Conservation (phyloP, 2,888 invertebrate species). For the Coleophora deauratella region DNA sequence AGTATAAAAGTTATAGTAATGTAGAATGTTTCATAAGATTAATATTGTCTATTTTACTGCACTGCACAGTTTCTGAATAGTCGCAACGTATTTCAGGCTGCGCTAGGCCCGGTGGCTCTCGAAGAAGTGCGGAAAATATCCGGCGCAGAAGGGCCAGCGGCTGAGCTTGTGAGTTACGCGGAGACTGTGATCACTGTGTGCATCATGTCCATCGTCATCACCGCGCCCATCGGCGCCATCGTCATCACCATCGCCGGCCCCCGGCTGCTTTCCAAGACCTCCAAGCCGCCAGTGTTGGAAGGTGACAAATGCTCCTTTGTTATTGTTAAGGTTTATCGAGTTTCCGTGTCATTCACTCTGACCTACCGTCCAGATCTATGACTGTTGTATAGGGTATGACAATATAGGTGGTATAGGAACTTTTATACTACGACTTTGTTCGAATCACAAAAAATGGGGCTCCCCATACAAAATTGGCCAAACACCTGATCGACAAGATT, state of each 20-base stretch:
- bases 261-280: constrained; percentile 83
- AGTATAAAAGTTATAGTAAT: no score
- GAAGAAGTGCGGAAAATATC: constrained; percentile 73
- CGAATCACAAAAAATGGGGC: no score
- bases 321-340: constrained; percentile 1
- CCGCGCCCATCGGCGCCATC: constrained; percentile 89
- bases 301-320: constrained; percentile 59
- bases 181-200: constrained; percentile 83
- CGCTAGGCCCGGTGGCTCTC: constrained; percentile 84
- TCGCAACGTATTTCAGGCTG: constrained; percentile 71
- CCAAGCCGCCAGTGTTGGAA: constrained; percentile 78
- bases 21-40: no score
- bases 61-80: no score
- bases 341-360: background rate
- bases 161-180: constrained; percentile 75
- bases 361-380: no score
- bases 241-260: constrained; percentile 87
- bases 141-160: constrained; percentile 34
- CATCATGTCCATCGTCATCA: constrained; percentile 87
- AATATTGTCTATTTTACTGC: no score
- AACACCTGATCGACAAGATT: no score
- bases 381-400: no score
- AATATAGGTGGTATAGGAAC: no score
- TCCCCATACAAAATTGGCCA: no score
- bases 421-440: no score